A percentile compares a stretch with the other conserved stretches of the same genome.
Conservation (phyloP, 2,113 vertebrate species). For the Riparia riparia region DNA sequence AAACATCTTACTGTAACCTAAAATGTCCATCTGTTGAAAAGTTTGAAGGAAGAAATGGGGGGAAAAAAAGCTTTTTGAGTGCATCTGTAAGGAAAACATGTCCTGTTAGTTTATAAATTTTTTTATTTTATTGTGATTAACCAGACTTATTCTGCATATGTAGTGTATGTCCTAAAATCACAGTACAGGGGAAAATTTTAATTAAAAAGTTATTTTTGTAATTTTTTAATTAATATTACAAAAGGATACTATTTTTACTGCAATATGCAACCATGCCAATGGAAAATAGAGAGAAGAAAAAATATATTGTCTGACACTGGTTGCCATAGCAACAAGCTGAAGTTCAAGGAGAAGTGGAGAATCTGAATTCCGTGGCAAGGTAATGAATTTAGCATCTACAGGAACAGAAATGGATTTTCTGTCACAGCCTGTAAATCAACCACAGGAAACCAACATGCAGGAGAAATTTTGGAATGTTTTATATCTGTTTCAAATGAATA, state of each 20-base stretch:
- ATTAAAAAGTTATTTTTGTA: background rate
- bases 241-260: conserved; percentile 49
- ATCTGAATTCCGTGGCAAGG: conserved; percentile 76
- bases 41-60: background rate
- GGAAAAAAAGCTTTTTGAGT: background rate
- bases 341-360: conserved; percentile 76
- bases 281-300: conserved; percentile 56
- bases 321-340: conserved; percentile 77
- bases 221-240: conserved; percentile 18
- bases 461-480: conserved; percentile 68
- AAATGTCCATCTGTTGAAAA: conserved; percentile 15
- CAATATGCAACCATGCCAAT: conserved; percentile 49
- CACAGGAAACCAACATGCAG: conserved; percentile 63
- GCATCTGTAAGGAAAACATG: background rate
- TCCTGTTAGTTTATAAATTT: background rate
- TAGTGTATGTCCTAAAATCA: background rate
- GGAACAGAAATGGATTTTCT: conserved; percentile 82
- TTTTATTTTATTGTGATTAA: background rate
- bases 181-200: background rate
- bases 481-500: conserved; percentile 50
- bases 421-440: conserved; percentile 76
- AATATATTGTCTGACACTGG: conserved; percentile 61
- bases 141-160: background rate
- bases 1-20: background rate
- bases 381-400: conserved; percentile 83